Percentiles rank a stretch among this genome's conserved stretches.
Conservation (phyloP, 2,797 vertebrate genomes). For the Typhlichthys subterraneus region DNA sequence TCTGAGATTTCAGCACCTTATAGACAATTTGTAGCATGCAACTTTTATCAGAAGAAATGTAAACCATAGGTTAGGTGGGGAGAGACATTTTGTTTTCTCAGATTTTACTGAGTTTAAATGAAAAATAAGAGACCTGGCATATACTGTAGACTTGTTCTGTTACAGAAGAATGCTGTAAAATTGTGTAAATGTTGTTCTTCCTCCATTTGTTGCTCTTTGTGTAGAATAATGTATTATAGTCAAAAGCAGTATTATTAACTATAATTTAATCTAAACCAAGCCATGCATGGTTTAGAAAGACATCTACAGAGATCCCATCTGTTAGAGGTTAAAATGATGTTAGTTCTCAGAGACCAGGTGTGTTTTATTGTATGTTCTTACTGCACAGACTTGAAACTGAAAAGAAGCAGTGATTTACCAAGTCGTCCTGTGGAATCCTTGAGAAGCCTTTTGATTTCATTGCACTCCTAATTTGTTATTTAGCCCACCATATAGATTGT, state of each 20-base stretch:
- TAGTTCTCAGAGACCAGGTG: slow-evolving; percentile 65
- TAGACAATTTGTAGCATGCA: slow-evolving; percentile 76
- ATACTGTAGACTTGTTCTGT: slow-evolving; percentile 68
- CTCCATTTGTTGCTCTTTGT: slow-evolving; percentile 65
- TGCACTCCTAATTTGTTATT: slow-evolving; percentile 62
- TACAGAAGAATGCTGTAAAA: slow-evolving; percentile 79
- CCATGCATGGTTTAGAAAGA: slow-evolving; percentile 75
- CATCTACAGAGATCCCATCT: slow-evolving; percentile 60
- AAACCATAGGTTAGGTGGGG: slow-evolving; percentile 65
- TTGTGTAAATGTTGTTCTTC: slow-evolving; percentile 80
- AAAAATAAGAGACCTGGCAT: slow-evolving; percentile 54
- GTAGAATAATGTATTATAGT: slow-evolving; percentile 89
- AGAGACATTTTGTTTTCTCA: slow-evolving; percentile 56
- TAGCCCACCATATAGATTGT: slow-evolving; percentile 54
- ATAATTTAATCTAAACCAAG: slow-evolving; percentile 86
- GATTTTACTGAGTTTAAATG: slow-evolving; percentile 71
- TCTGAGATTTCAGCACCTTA: slow-evolving; percentile 78
- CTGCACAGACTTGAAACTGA: slow-evolving; percentile 72
- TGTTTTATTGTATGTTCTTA: slow-evolving; percentile 45
- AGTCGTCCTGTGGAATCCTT: slow-evolving; percentile 61
- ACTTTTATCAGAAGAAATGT: slow-evolving; percentile 53
- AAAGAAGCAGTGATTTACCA: slow-evolving; percentile 56
- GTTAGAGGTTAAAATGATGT: slow-evolving; percentile 60
- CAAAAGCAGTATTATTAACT: slow-evolving; percentile 86
- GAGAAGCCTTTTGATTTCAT: slow-evolving; percentile 70